phyloP scores from a whole-genome alignment of 2,797 vertebrate genomes.

The Pipistrellus pipistrellus region DNA sequence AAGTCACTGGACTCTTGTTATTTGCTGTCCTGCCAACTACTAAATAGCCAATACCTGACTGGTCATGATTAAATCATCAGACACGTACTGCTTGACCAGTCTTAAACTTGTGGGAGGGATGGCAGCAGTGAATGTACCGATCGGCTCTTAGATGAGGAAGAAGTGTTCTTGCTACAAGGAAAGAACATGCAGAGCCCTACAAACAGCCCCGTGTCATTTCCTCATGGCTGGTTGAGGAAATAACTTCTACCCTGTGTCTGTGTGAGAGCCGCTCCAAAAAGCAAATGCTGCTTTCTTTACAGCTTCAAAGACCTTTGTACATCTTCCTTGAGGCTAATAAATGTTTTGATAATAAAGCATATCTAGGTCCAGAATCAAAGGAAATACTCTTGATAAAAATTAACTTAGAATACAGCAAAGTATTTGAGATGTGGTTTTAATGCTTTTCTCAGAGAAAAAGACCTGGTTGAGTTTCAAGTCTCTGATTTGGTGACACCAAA shows the following conservation, averaged over 20 bases:
- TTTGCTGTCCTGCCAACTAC: slow-evolving; percentile 24
- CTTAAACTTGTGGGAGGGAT: slow-evolving; percentile 34
- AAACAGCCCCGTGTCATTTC: not conserved
- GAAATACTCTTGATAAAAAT: slow-evolving; percentile 41
- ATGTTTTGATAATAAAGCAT: slow-evolving; percentile 14
- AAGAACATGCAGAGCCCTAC: not conserved
- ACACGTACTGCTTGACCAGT: not conserved
- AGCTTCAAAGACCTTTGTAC: not conserved
- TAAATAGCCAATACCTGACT: slow-evolving; percentile 44
- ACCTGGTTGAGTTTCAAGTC: not conserved
- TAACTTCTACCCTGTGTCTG: not conserved
- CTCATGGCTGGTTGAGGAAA: not conserved
- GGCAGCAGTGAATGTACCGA: slow-evolving; percentile 20
- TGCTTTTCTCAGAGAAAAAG: not conserved
- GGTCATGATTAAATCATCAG: slow-evolving; percentile 46
- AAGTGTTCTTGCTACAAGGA: slow-evolving; percentile 34
- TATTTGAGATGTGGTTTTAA: slow-evolving; percentile 51
- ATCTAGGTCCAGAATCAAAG: slow-evolving; percentile 6
- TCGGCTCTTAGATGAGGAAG: slow-evolving; percentile 42
- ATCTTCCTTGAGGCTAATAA: slow-evolving; percentile 12
- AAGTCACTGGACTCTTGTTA: slow-evolving; percentile 2
- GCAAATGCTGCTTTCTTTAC: not conserved
- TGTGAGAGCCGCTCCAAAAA: not conserved
- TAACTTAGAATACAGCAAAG: not conserved
- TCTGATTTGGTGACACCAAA: not conserved